These are phyloP conservation scores for Amblyopsis rosae DNA, from an alignment of 2,113 vertebrate genomes.

Conservation along the genomic window DNA sequence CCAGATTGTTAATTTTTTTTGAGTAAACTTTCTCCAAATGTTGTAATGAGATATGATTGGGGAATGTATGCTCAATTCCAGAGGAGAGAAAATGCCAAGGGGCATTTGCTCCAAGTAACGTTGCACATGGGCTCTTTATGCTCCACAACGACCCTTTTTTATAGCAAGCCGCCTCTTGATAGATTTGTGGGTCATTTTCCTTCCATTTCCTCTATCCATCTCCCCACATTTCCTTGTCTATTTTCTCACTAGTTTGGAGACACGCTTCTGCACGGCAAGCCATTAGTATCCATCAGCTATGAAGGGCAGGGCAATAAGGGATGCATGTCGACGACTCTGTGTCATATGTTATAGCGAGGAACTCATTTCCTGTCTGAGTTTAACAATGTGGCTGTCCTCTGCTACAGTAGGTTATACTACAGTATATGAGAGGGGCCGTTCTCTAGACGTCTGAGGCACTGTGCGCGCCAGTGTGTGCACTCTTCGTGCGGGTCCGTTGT, in stretches of 20 bases:
- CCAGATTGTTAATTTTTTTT: too few relatives aligned
- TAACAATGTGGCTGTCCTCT: conserved; percentile 62
- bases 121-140: too few relatives aligned
- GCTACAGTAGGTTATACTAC: conserved; percentile 56
- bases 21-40: too few relatives aligned
- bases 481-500: conserved; percentile 3
- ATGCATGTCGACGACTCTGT: conserved; percentile 31
- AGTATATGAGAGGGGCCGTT: conserved; percentile 42
- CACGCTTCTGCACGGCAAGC: conserved; percentile 57
- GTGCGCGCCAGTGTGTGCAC: conserved; percentile 13
- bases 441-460: conserved; percentile 13
- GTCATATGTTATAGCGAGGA: conserved; percentile 58
- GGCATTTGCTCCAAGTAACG: too few relatives aligned
- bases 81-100: too few relatives aligned
- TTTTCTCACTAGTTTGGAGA: conserved; percentile 48
- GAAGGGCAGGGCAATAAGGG: conserved; percentile 64
- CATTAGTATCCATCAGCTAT: conserved; percentile 65
- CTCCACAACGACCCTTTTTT: not conserved
- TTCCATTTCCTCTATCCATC: conserved; percentile 45
- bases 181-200: conserved; percentile 49
- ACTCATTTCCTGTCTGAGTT: conserved; percentile 62
- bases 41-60: too few relatives aligned
- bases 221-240: conserved; percentile 25
- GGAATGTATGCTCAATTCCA: too few relatives aligned
- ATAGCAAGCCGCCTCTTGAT: conserved; percentile 18